Evolutionary conservation across 2,888 invertebrate genomes (phyloP).

Genomic region (Tridacna gigas): DNA sequence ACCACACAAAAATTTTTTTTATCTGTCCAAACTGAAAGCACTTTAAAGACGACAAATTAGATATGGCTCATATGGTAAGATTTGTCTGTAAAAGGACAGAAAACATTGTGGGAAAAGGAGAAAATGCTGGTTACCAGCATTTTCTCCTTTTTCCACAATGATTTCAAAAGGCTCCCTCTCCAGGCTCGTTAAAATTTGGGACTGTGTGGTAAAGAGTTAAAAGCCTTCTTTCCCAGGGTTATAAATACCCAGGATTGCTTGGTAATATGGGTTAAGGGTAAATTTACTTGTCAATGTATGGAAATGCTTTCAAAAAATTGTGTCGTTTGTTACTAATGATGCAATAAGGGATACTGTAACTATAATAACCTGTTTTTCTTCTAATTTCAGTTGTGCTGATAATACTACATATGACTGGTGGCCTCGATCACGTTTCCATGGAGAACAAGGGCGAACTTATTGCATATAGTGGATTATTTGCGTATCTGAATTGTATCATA

Average conservation of each 20-base stretch:
- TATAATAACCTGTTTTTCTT: background rate
- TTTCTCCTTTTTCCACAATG: background rate
- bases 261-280: too few species aligned
- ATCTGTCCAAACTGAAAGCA: background rate
- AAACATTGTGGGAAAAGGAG: background rate
- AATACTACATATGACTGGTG: constrained; percentile 56
- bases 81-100: background rate
- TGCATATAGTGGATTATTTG: constrained; percentile 47
- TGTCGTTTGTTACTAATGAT: too few species aligned
- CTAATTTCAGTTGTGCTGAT: constrained; percentile 65
- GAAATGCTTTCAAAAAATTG: too few species aligned
- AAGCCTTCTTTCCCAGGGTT: too few species aligned
- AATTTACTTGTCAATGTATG: too few species aligned
- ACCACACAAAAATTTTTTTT: background rate
- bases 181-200: too few species aligned
- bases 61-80: background rate
- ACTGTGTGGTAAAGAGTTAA: background rate
- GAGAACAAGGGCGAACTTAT: constrained; percentile 64
- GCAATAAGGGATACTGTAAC: too few species aligned
- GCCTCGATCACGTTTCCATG: constrained; percentile 45
- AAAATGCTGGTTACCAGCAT: background rate
- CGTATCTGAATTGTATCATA: constrained; percentile 69
- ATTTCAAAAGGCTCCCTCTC: background rate
- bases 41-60: background rate
- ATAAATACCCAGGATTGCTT: too few species aligned